phyloP scores from a whole-genome alignment of 35 echinoderm and acorn worm species.

The Amphiura filiformis region DNA sequence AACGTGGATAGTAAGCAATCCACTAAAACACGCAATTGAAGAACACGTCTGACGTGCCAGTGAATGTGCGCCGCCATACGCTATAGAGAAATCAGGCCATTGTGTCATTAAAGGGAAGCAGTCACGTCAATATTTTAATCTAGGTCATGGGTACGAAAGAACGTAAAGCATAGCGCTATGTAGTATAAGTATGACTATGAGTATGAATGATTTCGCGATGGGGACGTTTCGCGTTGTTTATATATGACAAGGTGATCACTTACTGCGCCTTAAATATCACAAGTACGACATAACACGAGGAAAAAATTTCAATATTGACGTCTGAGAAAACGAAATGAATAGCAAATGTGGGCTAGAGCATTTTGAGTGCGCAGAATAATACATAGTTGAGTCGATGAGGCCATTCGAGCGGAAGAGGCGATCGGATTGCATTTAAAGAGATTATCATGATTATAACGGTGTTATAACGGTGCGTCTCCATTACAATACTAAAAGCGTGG shows the following conservation, averaged over 20 bases:
- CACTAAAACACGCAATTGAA: too few species aligned
- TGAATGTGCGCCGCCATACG: neutral
- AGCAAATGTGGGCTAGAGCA: too few species aligned
- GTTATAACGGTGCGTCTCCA: neutral
- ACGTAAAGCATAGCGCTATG: neutral
- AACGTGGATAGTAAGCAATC: neutral
- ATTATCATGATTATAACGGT: conserved; percentile 3
- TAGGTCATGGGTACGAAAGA: neutral
- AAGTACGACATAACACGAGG: too few species aligned
- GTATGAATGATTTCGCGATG: too few species aligned
- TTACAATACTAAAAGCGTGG: neutral
- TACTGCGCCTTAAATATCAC: too few species aligned
- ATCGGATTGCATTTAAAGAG: conserved; percentile 14
- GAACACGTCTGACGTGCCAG: neutral
- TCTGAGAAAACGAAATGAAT: too few species aligned
- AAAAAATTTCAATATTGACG: too few species aligned
- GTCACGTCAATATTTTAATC: neutral
- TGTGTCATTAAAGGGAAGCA: neutral
- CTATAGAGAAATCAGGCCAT: neutral
- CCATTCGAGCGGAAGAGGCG: neutral
- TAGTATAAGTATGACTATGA: too few species aligned
- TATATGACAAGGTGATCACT: too few species aligned
- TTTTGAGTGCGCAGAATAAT: neutral
- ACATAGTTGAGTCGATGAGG: neutral
- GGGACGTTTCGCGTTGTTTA: too few species aligned